Percentiles rank a stretch among this genome's conserved stretches.
Evolutionary conservation across 2,888 invertebrate species (phyloP).

Genomic region (Leptopilina syphax): DNA sequence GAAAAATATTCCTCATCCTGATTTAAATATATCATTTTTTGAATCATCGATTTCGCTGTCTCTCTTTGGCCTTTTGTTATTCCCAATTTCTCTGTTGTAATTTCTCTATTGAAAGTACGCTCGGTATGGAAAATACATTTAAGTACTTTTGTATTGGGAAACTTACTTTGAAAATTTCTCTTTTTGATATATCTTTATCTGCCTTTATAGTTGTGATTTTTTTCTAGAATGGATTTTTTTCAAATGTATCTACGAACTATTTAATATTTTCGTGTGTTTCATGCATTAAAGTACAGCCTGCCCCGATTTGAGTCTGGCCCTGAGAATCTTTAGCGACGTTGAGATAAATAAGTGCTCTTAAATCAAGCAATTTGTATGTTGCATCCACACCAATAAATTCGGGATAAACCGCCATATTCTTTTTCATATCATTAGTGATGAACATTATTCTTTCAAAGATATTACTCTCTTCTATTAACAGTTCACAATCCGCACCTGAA

Average conservation of each 20-base stretch:
- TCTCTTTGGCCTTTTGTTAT: neutral
- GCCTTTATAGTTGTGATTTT: neutral
- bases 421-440: neutral
- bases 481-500: too few relatives aligned
- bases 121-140: neutral
- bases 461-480: too few relatives aligned
- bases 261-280: neutral
- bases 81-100: neutral
- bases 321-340: neutral
- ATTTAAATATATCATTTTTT: neutral
- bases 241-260: neutral
- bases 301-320: neutral
- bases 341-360: neutral
- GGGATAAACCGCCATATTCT: neutral
- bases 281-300: neutral
- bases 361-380: neutral
- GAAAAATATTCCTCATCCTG: neutral
- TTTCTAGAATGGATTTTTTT: neutral
- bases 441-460: too few relatives aligned
- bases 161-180: neutral
- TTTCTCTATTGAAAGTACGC: neutral
- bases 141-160: neutral
- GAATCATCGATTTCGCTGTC: neutral
- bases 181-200: neutral
- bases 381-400: neutral